These are phyloP conservation scores for Microplitis deprimator DNA, from an alignment of 2,888 invertebrate species.

Conservation along the genomic window DNA sequence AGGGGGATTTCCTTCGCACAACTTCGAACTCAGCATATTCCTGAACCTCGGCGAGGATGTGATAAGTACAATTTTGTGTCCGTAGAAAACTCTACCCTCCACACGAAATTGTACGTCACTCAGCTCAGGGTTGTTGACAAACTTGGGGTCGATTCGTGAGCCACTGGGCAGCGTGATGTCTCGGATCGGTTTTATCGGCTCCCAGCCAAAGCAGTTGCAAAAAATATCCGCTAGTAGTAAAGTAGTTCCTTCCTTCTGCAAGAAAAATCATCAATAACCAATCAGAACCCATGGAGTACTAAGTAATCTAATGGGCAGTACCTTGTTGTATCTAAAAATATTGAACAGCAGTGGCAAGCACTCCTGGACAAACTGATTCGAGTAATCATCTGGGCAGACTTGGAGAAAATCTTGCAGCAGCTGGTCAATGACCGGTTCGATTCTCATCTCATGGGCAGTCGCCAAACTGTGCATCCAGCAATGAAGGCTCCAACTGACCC, in stretches of 20 bases:
- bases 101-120: constrained; percentile 94
- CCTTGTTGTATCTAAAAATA: constrained; percentile 91
- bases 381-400: constrained; percentile 92
- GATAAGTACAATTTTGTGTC: constrained; percentile 93
- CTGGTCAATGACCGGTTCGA: constrained; percentile 90
- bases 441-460: constrained; percentile 86
- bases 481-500: constrained; percentile 92
- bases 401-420: constrained; percentile 90
- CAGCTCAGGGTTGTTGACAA: constrained; percentile 93
- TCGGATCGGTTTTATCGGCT: constrained; percentile 83
- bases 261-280: constrained; percentile 46
- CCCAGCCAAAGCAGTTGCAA: constrained; percentile 91
- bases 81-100: constrained; percentile 91
- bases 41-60: constrained; percentile 90
- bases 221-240: constrained; percentile 89
- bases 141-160: constrained; percentile 91
- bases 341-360: constrained; percentile 91
- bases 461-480: constrained; percentile 93
- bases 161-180: constrained; percentile 79
- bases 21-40: constrained; percentile 85
- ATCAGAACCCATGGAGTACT: too few relatives aligned
- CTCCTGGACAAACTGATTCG: constrained; percentile 90
- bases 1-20: constrained; percentile 83
- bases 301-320: constrained; percentile 62
- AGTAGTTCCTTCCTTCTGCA: constrained; percentile 89